Percentiles rank a stretch among this genome's conserved stretches.
Evolutionary conservation across 2,888 invertebrate species (phyloP).

Genomic region (Parnassius mnemosyne): DNA sequence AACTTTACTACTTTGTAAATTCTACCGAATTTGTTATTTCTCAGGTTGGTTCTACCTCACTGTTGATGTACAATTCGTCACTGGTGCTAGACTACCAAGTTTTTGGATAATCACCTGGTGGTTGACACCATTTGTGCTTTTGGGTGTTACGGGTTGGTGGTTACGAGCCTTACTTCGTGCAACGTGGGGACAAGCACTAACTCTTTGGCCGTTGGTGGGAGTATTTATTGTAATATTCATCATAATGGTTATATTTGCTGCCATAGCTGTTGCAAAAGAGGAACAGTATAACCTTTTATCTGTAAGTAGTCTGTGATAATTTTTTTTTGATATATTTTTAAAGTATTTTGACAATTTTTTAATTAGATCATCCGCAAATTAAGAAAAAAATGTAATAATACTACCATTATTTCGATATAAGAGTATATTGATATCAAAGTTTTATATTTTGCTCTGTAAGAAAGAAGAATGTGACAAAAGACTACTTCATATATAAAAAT

Average conservation of each 20-base stretch:
- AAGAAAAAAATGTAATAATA: too few relatives aligned
- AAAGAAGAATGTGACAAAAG: too few relatives aligned
- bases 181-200: conserved; percentile 47
- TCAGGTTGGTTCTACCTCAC: conserved; percentile 66
- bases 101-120: conserved; percentile 67
- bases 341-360: too few relatives aligned
- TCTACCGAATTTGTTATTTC: conserved; percentile 31
- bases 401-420: too few relatives aligned
- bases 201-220: conserved; percentile 62
- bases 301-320: conserved; percentile 41
- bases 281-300: conserved; percentile 70
- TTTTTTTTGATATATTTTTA: too few relatives aligned
- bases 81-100: conserved; percentile 58
- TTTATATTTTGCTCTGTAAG: too few relatives aligned
- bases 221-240: conserved; percentile 56
- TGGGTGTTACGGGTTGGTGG: conserved; percentile 71
- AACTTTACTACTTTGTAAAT: too few relatives aligned
- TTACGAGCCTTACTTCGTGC: conserved; percentile 51
- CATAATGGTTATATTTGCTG: conserved; percentile 62
- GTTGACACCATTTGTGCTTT: conserved; percentile 54
- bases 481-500: too few relatives aligned
- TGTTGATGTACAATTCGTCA: conserved; percentile 68
- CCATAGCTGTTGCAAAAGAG: conserved; percentile 67
- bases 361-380: too few relatives aligned
- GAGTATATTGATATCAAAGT: too few relatives aligned